A percentile compares a stretch with the other conserved stretches of the same genome.
phyloP scores from a whole-genome alignment of 2,888 invertebrate genomes.

The Syritta pipiens region DNA sequence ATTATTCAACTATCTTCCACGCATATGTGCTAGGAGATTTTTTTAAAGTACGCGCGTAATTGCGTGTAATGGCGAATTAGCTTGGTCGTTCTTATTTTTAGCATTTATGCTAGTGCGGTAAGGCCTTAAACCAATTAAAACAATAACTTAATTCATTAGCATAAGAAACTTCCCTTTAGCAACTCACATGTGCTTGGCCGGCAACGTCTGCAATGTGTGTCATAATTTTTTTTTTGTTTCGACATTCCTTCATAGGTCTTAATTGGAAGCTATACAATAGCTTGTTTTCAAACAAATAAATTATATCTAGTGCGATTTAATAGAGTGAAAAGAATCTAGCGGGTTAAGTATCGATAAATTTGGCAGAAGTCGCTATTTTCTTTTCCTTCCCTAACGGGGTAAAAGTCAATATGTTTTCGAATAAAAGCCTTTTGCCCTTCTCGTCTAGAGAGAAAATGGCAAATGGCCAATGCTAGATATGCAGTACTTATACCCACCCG shows the following conservation, averaged over 20 bases:
- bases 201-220: slow-evolving; percentile 13
- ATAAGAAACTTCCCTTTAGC: neutral
- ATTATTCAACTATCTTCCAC: neutral
- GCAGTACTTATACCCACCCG: slow-evolving; percentile 28
- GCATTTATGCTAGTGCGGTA: neutral
- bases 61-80: slow-evolving; percentile 9
- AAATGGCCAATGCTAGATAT: slow-evolving; percentile 46
- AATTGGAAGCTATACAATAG: slow-evolving; percentile 32
- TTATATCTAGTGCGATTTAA: neutral
- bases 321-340: too few species aligned
- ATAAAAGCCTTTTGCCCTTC: slow-evolving; percentile 38
- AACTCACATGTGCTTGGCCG: slow-evolving; percentile 14
- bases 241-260: neutral
- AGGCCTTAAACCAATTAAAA: neutral
- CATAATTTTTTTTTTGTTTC: slow-evolving; percentile 4
- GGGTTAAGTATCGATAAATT: neutral
- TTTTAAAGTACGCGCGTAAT: slow-evolving; percentile 8
- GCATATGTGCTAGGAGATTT: neutral
- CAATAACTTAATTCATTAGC: neutral
- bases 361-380: neutral
- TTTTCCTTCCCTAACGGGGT: neutral
- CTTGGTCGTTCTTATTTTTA: neutral
- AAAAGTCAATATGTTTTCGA: slow-evolving; percentile 47
- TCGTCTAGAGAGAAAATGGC: slow-evolving; percentile 39
- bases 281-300: slow-evolving; percentile 59